Evolutionary conservation across 2,113 vertebrate species (phyloP).

Genomic region (Rhinopomastus cyanomelas): DNA sequence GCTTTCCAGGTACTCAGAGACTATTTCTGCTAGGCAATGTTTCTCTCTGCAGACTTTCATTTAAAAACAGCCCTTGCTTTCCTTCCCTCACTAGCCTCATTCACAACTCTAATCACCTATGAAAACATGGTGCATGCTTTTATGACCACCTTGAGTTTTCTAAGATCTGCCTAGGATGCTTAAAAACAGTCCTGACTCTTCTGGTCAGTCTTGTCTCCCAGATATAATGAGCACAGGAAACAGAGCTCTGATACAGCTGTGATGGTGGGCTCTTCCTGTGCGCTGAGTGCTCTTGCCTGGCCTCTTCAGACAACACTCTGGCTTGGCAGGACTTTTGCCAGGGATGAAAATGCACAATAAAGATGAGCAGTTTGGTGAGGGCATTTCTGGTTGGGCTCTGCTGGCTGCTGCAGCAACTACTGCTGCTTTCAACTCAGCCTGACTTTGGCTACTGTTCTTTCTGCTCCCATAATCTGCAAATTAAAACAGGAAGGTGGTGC

Average conservation of each 20-base stretch:
- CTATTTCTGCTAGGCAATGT: background rate
- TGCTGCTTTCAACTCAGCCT: slow-evolving; percentile 12
- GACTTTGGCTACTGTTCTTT: slow-evolving; percentile 1
- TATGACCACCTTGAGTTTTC: background rate
- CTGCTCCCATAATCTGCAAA: background rate
- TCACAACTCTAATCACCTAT: background rate
- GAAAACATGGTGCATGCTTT: background rate
- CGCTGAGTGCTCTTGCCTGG: background rate
- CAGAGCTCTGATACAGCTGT: background rate
- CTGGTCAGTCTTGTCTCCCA: background rate
- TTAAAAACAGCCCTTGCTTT: background rate
- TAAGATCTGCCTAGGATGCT: background rate
- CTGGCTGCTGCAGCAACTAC: background rate
- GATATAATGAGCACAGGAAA: background rate
- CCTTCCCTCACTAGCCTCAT: background rate
- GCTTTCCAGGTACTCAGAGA: background rate
- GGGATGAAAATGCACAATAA: background rate
- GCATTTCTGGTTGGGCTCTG: slow-evolving; percentile 21
- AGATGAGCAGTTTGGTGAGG: slow-evolving; percentile 15
- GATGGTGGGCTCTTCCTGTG: background rate
- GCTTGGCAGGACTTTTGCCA: slow-evolving; percentile 13
- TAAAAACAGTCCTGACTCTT: background rate
- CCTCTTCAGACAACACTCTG: background rate
- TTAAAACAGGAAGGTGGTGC: background rate
- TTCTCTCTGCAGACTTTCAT: slow-evolving; percentile 27